Percentiles rank a stretch among this genome's conserved stretches.
Evolutionary conservation across 2,888 invertebrate species (phyloP).

Genomic region (Pollenia griseotomentosa): DNA sequence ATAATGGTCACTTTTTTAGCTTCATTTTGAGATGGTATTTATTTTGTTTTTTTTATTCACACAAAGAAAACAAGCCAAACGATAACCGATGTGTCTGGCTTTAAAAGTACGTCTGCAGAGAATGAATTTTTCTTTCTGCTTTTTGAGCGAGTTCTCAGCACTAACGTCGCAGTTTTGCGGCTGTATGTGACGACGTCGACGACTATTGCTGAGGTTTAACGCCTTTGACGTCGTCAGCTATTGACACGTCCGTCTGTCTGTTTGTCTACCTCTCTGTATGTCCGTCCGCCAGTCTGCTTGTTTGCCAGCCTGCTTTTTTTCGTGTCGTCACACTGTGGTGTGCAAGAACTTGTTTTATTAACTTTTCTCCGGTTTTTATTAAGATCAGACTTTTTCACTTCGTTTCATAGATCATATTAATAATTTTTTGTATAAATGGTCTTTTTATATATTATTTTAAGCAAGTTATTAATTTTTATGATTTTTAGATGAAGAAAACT

Average conservation of each 20-base stretch:
- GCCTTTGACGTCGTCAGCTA: conserved; percentile 50
- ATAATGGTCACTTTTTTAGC: conserved; percentile 55
- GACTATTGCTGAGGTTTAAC: conserved; percentile 55
- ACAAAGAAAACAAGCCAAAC: conserved; percentile 66
- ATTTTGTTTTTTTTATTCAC: conserved; percentile 43
- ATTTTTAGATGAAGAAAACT: conserved; percentile 42
- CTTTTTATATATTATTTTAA: conserved; percentile 7
- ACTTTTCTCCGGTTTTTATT: neutral
- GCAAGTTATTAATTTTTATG: conserved; percentile 43
- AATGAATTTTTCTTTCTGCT: conserved; percentile 48
- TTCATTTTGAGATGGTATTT: conserved; percentile 62
- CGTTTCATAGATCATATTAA: conserved; percentile 31
- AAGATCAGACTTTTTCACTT: conserved; percentile 14
- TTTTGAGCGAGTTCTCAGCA: conserved; percentile 68
- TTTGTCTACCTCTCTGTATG: conserved; percentile 30
- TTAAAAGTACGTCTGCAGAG: conserved; percentile 66
- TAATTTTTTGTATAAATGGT: neutral
- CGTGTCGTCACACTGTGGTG: conserved; percentile 61
- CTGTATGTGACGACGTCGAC: conserved; percentile 25
- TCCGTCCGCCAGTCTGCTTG: conserved; percentile 21
- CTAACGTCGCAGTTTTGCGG: conserved; percentile 48
- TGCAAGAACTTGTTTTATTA: conserved; percentile 48
- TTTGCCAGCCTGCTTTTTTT: conserved; percentile 30
- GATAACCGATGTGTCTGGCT: conserved; percentile 63
- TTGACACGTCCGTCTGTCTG: conserved; percentile 47